Conservation (phyloP, 2,888 invertebrate species). For the Caenorhabditis parvicauda region DNA sequence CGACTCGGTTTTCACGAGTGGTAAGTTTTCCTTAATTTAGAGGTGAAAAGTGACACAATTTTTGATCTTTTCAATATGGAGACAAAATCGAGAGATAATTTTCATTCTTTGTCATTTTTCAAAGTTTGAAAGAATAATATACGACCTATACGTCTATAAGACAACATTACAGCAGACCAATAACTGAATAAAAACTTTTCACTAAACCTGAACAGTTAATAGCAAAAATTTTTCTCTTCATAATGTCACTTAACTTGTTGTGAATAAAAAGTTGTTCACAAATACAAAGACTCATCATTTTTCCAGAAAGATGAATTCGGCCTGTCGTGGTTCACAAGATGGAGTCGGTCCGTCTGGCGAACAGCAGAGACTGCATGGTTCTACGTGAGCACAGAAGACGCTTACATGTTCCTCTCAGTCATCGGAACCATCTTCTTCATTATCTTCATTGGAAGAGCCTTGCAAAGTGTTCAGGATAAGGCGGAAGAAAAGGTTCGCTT, state of each 20-base stretch:
- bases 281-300: background rate
- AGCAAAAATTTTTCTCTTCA: too few relatives aligned
- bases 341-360: slow-evolving; percentile 43
- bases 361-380: slow-evolving; percentile 52
- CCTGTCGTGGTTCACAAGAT: slow-evolving; percentile 46
- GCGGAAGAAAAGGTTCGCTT: too few relatives aligned
- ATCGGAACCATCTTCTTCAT: slow-evolving; percentile 43
- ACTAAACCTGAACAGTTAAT: too few relatives aligned
- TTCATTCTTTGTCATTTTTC: too few relatives aligned
- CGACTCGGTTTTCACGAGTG: slow-evolving; percentile 13
- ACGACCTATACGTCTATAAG: too few relatives aligned
- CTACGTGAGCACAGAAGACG: slow-evolving; percentile 56
- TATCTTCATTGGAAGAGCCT: slow-evolving; percentile 27
- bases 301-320: slow-evolving; percentile 46
- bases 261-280: background rate
- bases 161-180: too few relatives aligned
- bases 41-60: too few relatives aligned
- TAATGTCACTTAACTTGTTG: background rate
- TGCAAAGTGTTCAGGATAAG: too few relatives aligned
- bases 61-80: too few relatives aligned
- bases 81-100: too few relatives aligned
- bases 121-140: too few relatives aligned
- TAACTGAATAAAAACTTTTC: too few relatives aligned
- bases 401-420: slow-evolving; percentile 54
- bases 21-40: slow-evolving; percentile 7